Conservation (phyloP, 2,113 vertebrate species). For the Balaenoptera acutorostrata region DNA sequence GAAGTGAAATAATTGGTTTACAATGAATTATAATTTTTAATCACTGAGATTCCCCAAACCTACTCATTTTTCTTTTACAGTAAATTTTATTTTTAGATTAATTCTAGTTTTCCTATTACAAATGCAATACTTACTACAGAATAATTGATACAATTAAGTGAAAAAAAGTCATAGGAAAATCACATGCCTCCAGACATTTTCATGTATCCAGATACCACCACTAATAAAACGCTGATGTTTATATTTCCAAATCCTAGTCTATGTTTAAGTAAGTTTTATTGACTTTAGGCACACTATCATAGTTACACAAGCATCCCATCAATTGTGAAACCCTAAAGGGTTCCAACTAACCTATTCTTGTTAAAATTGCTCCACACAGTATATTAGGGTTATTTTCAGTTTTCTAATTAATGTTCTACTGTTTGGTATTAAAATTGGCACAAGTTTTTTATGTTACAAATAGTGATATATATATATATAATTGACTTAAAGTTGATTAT, state of each 20-base stretch:
- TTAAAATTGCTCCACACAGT: not conserved
- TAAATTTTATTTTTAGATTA: not conserved
- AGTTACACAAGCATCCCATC: not conserved
- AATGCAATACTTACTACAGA: not conserved
- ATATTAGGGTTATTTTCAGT: not conserved
- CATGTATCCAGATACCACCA: not conserved
- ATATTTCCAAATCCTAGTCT: not conserved
- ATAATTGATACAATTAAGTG: not conserved
- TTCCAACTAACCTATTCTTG: not conserved
- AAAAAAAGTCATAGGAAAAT: not conserved
- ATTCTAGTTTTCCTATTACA: not conserved
- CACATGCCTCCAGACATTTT: not conserved
- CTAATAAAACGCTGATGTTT: not conserved
- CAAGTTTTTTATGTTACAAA: not conserved
- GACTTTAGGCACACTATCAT: not conserved
- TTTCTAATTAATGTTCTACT: not conserved
- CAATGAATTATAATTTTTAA: constrained; percentile 27
- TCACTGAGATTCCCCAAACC: not conserved
- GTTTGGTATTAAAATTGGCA: not conserved
- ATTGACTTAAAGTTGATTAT: not conserved
- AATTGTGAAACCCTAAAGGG: not conserved
- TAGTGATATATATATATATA: not conserved
- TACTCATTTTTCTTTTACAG: not conserved
- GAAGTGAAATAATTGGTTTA: constrained; percentile 29
- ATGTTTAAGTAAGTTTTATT: not conserved